phyloP scores from a whole-genome alignment of 1,140 invertebrate genomes.

The Aleiodes sp. region DNA sequence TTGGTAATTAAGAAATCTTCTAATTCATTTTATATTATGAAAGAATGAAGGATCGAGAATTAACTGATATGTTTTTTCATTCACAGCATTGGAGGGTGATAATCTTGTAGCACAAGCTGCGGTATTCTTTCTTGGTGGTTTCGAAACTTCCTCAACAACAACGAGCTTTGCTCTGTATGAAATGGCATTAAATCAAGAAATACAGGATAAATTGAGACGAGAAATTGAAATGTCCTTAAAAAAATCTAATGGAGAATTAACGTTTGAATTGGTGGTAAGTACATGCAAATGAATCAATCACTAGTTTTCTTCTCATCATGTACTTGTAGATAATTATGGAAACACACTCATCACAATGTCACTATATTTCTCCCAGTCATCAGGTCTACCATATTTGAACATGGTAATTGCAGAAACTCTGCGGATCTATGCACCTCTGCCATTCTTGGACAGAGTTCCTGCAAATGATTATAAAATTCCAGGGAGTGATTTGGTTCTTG shows the following conservation, averaged over 20 bases:
- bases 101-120: slow-evolving; percentile 74
- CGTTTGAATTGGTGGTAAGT: slow-evolving; percentile 56
- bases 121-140: slow-evolving; percentile 75
- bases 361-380: slow-evolving; percentile 23
- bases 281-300: no score
- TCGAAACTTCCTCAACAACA: slow-evolving; percentile 75
- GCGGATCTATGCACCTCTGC: slow-evolving; percentile 69
- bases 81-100: slow-evolving; percentile 67
- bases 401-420: slow-evolving; percentile 55
- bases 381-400: slow-evolving; percentile 38
- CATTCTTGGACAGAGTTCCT: slow-evolving; percentile 64
- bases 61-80: not conserved
- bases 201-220: slow-evolving; percentile 66
- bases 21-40: no score
- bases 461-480: slow-evolving; percentile 60
- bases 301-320: no score
- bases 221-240: slow-evolving; percentile 66
- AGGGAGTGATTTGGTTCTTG: slow-evolving; percentile 51
- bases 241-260: slow-evolving; percentile 57
- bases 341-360: not conserved
- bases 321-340: no score
- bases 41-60: no score
- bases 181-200: slow-evolving; percentile 67
- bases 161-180: slow-evolving; percentile 68
- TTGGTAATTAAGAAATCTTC: slow-evolving; percentile 30